Evolutionary conservation across 2,888 invertebrate genomes (phyloP).

Genomic region (Pseudococcus jackbeardsleyi): DNA sequence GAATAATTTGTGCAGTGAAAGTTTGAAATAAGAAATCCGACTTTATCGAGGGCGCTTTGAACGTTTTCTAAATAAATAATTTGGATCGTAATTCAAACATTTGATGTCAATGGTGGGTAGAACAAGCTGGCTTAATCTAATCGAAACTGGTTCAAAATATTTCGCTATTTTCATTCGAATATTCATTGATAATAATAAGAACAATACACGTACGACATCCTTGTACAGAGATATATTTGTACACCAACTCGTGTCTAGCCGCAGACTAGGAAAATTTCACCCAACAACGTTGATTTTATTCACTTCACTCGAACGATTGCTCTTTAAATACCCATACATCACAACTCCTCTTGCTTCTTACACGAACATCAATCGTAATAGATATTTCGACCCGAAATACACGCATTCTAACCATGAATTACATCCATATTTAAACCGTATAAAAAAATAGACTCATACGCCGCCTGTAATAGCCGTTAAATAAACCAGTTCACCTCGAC

Average conservation of each 20-base stretch:
- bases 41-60: slow-evolving; percentile 10
- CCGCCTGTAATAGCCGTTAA: slow-evolving; percentile 54
- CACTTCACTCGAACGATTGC: neutral
- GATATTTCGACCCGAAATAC: slow-evolving; percentile 4
- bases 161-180: slow-evolving; percentile 15
- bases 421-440: slow-evolving; percentile 21
- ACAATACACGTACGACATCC: neutral
- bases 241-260: neutral
- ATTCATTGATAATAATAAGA: neutral
- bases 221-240: neutral
- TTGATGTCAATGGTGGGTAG: neutral
- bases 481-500: slow-evolving; percentile 55
- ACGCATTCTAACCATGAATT: slow-evolving; percentile 43
- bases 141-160: slow-evolving; percentile 19
- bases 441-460: slow-evolving; percentile 52
- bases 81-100: slow-evolving; percentile 19
- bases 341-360: neutral
- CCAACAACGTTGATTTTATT: neutral
- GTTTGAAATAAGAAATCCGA: slow-evolving; percentile 20
- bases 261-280: neutral
- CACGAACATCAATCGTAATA: slow-evolving; percentile 15
- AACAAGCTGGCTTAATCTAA: slow-evolving; percentile 12
- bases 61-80: slow-evolving; percentile 45
- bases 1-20: slow-evolving; percentile 33
- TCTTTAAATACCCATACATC: slow-evolving; percentile 2